A percentile compares a stretch with the other conserved stretches of the same genome.
Evolutionary conservation across 2,888 invertebrate genomes (phyloP).

Genomic region (Alsophila aescularia): DNA sequence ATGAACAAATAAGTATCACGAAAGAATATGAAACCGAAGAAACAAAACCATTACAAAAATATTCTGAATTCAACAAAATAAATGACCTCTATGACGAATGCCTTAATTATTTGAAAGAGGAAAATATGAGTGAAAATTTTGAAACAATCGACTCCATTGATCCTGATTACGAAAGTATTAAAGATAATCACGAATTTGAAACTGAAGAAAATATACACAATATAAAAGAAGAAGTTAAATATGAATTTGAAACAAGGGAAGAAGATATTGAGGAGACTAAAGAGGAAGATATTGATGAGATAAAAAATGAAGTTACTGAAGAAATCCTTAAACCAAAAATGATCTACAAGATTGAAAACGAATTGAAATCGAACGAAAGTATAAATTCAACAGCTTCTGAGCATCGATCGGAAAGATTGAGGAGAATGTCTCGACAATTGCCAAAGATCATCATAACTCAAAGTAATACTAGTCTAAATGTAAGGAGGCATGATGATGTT

Average conservation of each 20-base stretch:
- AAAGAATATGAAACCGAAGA: conserved; percentile 36
- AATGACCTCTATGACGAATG: conserved; percentile 74
- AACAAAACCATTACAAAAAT: conserved; percentile 37
- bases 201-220: not conserved
- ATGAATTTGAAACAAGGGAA: conserved; percentile 26
- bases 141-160: conserved; percentile 37
- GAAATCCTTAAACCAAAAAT: conserved; percentile 6
- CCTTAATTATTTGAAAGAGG: conserved; percentile 62
- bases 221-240: not conserved
- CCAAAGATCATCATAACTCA: conserved; percentile 77
- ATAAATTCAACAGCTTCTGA: conserved; percentile 54
- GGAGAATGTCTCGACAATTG: conserved; percentile 67
- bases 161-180: conserved; percentile 57
- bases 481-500: conserved; percentile 25
- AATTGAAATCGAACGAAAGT: conserved; percentile 58
- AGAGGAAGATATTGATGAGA: no score
- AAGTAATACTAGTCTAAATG: conserved; percentile 64
- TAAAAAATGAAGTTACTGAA: conserved; percentile 7
- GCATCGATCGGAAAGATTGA: conserved; percentile 62
- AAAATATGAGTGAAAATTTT: conserved; percentile 30
- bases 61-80: conserved; percentile 61
- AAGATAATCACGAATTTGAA: conserved; percentile 38
- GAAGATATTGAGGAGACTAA: conserved; percentile 4
- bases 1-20: not conserved
- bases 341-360: conserved; percentile 61